Evolutionary conservation across 2,113 vertebrate genomes (phyloP).

Genomic region (Engystomops pustulosus): DNA sequence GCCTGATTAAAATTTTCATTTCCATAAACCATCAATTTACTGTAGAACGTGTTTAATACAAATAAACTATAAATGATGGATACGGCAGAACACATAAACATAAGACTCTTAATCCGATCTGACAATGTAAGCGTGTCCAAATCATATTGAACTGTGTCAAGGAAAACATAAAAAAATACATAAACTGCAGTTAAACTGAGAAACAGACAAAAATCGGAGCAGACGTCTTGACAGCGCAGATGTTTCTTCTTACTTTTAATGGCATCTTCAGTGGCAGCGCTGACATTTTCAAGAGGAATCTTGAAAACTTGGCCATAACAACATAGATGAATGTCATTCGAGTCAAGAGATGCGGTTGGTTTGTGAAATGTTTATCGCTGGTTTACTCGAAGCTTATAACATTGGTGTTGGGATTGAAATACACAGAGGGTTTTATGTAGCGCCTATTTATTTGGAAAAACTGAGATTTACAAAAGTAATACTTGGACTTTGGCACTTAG

Average conservation of each 20-base stretch:
- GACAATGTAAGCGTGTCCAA: not conserved
- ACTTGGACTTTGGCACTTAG: not conserved
- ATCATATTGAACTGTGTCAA: not conserved
- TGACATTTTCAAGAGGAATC: constrained; percentile 43
- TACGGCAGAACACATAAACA: not conserved
- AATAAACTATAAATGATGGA: not conserved
- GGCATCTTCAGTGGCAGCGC: not conserved
- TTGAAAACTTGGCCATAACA: constrained; percentile 20
- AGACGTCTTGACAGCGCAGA: constrained; percentile 12
- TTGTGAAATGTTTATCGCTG: constrained; percentile 35
- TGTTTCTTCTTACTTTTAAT: constrained; percentile 28
- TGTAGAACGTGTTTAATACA: not conserved
- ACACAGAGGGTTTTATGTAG: not conserved
- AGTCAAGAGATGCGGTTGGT: constrained; percentile 33
- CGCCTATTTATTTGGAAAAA: constrained; percentile 5
- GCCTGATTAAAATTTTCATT: not conserved
- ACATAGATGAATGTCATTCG: constrained; percentile 27
- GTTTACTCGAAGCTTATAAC: not conserved
- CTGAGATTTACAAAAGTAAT: not conserved
- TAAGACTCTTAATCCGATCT: not conserved
- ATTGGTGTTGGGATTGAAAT: constrained; percentile 4
- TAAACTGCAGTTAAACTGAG: not conserved
- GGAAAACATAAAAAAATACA: not conserved
- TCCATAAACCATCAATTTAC: not conserved
- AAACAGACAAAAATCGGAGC: not conserved